Percentiles rank a stretch among this genome's conserved stretches.
These are phyloP conservation scores for Brachionus angularis DNA, from an alignment of 1,140 invertebrate genomes.

Conservation along the genomic window DNA sequence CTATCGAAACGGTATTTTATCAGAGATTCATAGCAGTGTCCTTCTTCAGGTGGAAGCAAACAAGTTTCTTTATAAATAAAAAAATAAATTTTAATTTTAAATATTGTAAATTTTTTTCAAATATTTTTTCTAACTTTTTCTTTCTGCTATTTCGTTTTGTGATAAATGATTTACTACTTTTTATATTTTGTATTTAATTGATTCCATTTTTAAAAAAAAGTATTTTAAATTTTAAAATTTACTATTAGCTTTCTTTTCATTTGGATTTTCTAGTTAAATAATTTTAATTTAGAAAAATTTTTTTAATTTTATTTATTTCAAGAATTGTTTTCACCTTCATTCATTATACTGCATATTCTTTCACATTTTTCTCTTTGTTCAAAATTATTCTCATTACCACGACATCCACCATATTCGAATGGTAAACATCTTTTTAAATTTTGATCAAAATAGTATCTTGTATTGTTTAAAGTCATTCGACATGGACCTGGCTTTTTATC, in stretches of 20 bases:
- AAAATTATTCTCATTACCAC: conserved; percentile 53
- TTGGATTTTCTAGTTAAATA: not conserved
- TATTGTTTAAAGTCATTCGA: conserved; percentile 28
- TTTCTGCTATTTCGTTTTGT: not conserved
- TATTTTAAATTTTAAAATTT: too few species aligned
- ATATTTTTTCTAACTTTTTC: too few species aligned
- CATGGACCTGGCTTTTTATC: conserved; percentile 45
- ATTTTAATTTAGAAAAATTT: not conserved
- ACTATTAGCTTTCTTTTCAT: too few species aligned
- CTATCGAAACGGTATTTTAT: conserved; percentile 29
- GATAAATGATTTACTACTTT: not conserved
- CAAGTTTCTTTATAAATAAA: conserved; percentile 17
- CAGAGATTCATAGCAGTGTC: conserved; percentile 31
- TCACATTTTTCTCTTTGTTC: conserved; percentile 22
- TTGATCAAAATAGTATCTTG: conserved; percentile 45
- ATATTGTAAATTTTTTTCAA: not conserved
- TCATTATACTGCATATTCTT: conserved; percentile 8
- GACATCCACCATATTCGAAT: conserved; percentile 57
- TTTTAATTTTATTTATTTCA: not conserved
- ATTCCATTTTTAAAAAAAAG: too few species aligned
- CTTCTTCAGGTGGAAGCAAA: conserved; percentile 10
- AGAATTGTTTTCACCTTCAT: not conserved
- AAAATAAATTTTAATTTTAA: not conserved
- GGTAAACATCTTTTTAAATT: conserved; percentile 50
- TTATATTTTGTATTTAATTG: too few species aligned